Base-by-base conservation (phyloP, 2,888 invertebrate genomes). In the Melanchra persicariae region DNA sequence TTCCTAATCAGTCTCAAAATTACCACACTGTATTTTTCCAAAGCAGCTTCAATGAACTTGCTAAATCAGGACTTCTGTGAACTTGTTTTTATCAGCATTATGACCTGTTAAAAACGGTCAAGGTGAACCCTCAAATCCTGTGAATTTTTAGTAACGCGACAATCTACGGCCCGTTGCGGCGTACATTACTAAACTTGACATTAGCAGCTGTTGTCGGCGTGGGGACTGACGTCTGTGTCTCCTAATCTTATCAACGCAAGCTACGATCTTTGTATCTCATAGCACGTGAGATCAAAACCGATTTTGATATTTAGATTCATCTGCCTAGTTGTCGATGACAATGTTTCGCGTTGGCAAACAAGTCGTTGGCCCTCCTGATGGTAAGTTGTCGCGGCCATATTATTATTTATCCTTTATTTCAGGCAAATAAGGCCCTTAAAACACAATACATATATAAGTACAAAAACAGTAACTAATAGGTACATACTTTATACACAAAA, bases 191-290 rank as follows among this genome's bases (percentile, higher is more conserved):
- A 45, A 51, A 63, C 49, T 24, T 74, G 62, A 62, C 62, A 63
- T 19, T 55, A 49, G 2, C 69, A 78, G 70, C 26, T 34, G 22
- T 24, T 30, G 12, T 30, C 62, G 47, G 59, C 70, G 59, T 81
- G 62, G 34, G 10, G 49, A 47, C 45, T 61, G 61, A 80, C 65
- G 77, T 58, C 26, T 19, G 47, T 57, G 51, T 24, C 54, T 49
- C n/a, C 7, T 59, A 69, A 75, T 80, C 81, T 75, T 81, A 75
- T 78, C 76, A 40, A 24, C 22, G 10, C 15, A 47, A 26, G 19
- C 63, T 22, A 26, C 8, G 26, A 55, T 75, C 65, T 55, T 22
- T 12, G 22, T 10, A 66, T 30, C 67, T 45, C 30, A 10, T 5
- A n/a, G 34, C 72, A 75, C 64, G 65, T 57, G 57, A 70, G 52